A percentile compares a stretch with the other conserved stretches of the same genome.
Conservation (phyloP, 1,140 invertebrate genomes). For the Dendrolimus kikuchii region DNA sequence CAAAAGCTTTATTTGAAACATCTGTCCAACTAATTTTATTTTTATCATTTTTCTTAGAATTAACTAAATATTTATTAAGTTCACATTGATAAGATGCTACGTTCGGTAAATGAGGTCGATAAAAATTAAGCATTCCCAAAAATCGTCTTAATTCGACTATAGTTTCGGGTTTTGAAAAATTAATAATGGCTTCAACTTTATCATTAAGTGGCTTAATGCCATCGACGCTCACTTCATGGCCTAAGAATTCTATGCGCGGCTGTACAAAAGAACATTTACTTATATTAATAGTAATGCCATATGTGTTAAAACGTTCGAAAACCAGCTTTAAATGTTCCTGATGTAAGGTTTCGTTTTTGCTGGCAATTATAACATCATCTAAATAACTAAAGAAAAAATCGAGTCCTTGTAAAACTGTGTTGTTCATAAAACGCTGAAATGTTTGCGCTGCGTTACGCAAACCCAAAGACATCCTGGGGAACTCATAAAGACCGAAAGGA, state of each 20-base stretch:
- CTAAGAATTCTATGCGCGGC: background rate
- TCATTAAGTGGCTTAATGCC: background rate
- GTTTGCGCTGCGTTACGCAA: constrained; percentile 5
- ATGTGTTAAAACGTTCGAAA: constrained; percentile 2
- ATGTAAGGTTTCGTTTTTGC: background rate
- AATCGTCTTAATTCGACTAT: constrained; percentile 1
- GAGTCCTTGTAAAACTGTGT: background rate
- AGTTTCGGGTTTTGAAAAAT: constrained; percentile 3
- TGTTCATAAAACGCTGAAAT: constrained; percentile 8
- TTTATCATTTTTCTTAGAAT: too few species aligned
- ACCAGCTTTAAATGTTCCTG: constrained; percentile 1
- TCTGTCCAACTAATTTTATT: too few species aligned
- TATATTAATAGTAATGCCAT: constrained; percentile 5
- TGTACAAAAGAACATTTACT: constrained; percentile 6
- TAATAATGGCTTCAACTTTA: constrained; percentile 2
- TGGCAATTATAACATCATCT: constrained; percentile 5
- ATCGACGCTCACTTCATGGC: background rate
- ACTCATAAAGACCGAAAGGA: constrained; percentile 7
- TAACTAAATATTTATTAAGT: too few species aligned
- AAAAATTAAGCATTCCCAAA: constrained; percentile 9
- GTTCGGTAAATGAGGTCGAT: background rate
- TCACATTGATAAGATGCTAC: background rate
- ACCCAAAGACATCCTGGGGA: constrained; percentile 5
- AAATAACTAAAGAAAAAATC: constrained; percentile 4
- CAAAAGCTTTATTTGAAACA: too few species aligned